These are phyloP conservation scores for Apostichopus japonicus DNA, from an alignment of 35 echinoderm and acorn worm genomes.

Conservation along the genomic window DNA sequence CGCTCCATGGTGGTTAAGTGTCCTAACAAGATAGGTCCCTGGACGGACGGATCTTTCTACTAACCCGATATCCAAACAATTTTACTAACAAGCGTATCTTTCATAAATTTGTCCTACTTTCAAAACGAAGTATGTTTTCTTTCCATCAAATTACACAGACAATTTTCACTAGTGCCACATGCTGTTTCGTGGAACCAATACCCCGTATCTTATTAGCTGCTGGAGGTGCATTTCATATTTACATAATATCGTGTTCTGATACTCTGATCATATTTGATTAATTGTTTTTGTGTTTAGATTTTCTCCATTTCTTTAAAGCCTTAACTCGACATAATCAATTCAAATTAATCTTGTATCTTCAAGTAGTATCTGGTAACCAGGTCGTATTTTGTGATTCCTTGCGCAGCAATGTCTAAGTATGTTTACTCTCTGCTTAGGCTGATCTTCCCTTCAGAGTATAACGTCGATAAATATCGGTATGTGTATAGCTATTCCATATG, in stretches of 20 bases:
- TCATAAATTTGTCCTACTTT: neutral
- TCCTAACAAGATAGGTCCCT: neutral
- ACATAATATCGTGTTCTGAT: constrained; percentile 8
- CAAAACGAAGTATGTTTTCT: neutral
- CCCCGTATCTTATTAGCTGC: neutral
- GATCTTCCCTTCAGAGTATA: too few relatives aligned
- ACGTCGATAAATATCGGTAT: too few relatives aligned
- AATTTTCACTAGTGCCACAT: neutral
- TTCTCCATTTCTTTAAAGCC: neutral
- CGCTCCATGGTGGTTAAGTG: neutral
- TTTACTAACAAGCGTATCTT: neutral
- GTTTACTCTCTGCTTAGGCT: too few relatives aligned
- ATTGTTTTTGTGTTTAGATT: neutral
- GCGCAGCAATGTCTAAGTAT: too few relatives aligned
- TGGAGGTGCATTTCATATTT: neutral
- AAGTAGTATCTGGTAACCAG: neutral
- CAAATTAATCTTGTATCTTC: neutral
- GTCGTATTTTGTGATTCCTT: too few relatives aligned
- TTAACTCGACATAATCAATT: neutral
- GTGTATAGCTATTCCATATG: too few relatives aligned
- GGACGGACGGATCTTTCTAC: neutral
- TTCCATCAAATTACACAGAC: neutral
- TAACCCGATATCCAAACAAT: neutral
- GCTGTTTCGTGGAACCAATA: neutral
- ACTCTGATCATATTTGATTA: neutral